These are phyloP conservation scores for Colaptes auratus DNA, from an alignment of 2,113 vertebrate species.

Conservation along the genomic window DNA sequence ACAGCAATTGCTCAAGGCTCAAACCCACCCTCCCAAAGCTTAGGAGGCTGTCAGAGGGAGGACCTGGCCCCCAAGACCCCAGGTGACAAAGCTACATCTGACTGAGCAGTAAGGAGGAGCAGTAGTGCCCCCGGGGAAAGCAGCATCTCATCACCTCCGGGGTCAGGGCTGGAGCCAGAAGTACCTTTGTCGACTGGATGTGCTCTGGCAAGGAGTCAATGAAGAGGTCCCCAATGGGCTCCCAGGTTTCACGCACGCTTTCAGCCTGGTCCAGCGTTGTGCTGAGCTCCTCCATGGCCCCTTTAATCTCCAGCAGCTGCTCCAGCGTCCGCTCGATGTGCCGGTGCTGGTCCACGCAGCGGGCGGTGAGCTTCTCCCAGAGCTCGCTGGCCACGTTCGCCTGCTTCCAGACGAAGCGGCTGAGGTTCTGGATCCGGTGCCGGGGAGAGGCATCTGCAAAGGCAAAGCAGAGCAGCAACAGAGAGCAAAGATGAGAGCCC, in stretches of 20 bases:
- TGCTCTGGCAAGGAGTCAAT: conserved; percentile 96
- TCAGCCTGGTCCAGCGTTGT: conserved; percentile 89
- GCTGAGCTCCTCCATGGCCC: conserved; percentile 89
- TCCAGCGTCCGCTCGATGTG: conserved; percentile 94
- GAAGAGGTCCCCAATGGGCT: conserved; percentile 96
- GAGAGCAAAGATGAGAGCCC: neutral
- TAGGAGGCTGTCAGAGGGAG: neutral
- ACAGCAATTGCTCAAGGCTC: neutral
- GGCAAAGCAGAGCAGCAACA: neutral
- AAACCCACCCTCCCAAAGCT: neutral
- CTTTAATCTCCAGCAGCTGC: conserved; percentile 91
- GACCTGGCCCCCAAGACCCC: neutral
- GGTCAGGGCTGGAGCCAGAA: neutral
- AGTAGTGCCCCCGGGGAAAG: neutral
- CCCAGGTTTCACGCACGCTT: conserved; percentile 90
- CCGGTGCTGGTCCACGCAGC: conserved; percentile 92
- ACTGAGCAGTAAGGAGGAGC: neutral
- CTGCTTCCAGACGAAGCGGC: conserved; percentile 97
- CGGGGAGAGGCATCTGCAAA: conserved; percentile 87
- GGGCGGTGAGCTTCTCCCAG: conserved; percentile 95
- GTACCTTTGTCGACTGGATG: conserved; percentile 94
- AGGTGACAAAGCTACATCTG: neutral
- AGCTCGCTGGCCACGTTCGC: conserved; percentile 94
- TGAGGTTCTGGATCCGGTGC: conserved; percentile 89
- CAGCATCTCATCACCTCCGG: neutral